Evolutionary conservation across 2,888 invertebrate genomes (phyloP), one percentile per base, ranked within the genome.

Genomic region (Tyria jacobaeae): DNA sequence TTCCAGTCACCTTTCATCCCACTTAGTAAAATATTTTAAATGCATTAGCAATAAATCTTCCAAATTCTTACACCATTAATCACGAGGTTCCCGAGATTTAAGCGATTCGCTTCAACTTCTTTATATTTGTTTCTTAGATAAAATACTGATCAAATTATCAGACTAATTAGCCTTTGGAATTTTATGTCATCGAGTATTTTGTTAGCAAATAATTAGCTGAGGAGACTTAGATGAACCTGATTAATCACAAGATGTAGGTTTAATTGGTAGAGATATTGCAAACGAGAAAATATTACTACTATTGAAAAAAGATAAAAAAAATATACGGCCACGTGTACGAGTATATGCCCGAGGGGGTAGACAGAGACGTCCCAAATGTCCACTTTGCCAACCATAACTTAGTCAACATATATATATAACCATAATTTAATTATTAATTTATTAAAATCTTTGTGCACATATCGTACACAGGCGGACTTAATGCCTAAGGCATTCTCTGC

Each of bases 101-200:
- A 66, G 41, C 54, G 51, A 39, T 53, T 51, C 49, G 47, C 48
- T 63, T 56, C 61, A 57, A 61, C 60, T 50, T 52, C 64, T 66
- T 63, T 61, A 57, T 62, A 73, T 73, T 75, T 77, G 67, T 68
- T 70, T 78, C 68, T 64, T 60, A 73, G 76, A 77, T 76, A 79
- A 80, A 71, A 70, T 72, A 66, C 60, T 59, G 37, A 53, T 57
- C 61, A 66, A 78, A 80, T 81, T 77, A 76, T 69, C 69, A 56
- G 52, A 62, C 65, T 76, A 76, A 74, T 71, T 73, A 75, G 64
- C 57, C 39, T 27, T 64, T 57, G 48, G 60, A 62, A 73, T 74
- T 70, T 60, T 55, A 55, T 56, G 47, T 64, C 73, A 73, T 75
- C 68, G 70, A 64, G 59, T 64, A 64, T 61, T 71, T 62, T 47